Evolutionary conservation across 2,113 vertebrate genomes (phyloP).

Genomic region (Plecotus auritus): DNA sequence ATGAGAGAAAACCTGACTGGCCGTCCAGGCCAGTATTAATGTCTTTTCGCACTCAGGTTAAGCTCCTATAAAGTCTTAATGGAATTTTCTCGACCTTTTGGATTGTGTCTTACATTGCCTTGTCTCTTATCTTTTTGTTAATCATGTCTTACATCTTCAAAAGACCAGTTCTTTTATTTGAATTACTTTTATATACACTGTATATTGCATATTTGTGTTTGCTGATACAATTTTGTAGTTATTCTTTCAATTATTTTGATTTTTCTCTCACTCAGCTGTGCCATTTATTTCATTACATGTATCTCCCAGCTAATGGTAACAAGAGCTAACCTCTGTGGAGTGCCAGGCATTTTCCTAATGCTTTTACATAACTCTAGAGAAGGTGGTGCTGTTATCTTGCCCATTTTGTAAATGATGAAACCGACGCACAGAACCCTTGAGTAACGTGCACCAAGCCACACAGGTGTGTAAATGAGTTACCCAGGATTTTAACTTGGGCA

Average conservation of each 20-base stretch:
- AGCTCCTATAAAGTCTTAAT: background rate
- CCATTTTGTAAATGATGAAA: background rate
- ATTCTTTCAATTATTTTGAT: background rate
- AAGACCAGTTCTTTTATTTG: conserved; percentile 7
- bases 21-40: background rate
- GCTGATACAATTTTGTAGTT: background rate
- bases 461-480: background rate
- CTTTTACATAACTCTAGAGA: background rate
- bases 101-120: background rate
- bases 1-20: background rate
- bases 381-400: background rate
- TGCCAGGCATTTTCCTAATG: background rate
- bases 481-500: background rate
- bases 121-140: background rate
- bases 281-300: background rate
- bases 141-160: background rate
- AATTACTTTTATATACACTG: background rate
- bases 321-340: conserved; percentile 14
- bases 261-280: background rate
- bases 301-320: background rate
- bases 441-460: background rate
- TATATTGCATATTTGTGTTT: background rate
- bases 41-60: background rate
- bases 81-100: background rate
- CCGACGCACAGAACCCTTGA: background rate